Evolutionary conservation across 2,797 vertebrate species (phyloP).

Genomic region (Rachycentron canadum): DNA sequence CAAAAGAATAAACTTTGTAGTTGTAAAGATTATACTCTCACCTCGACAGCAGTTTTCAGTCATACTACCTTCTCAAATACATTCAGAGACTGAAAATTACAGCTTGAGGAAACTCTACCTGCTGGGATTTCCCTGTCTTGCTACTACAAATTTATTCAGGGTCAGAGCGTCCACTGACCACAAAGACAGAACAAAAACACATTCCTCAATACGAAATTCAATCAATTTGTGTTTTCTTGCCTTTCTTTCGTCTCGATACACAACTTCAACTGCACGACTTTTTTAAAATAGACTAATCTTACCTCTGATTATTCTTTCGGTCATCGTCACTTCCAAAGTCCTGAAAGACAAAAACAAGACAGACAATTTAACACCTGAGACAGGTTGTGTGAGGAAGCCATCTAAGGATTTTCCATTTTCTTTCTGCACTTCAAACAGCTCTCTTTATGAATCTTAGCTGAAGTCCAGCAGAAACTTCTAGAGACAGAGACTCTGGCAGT

Average conservation of each 20-base stretch:
- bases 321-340: conserved; percentile 97
- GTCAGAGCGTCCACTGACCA: conserved; percentile 3
- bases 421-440: background rate
- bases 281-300: conserved; percentile 63
- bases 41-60: background rate
- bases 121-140: background rate
- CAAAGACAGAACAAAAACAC: background rate
- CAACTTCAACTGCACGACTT: background rate
- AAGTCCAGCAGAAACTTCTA: background rate
- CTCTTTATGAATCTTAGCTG: background rate
- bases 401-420: background rate
- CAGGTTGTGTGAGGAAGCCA: background rate
- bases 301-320: conserved; percentile 94
- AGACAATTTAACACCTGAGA: background rate
- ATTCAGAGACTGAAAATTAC: background rate
- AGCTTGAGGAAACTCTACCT: background rate
- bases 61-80: background rate
- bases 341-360: conserved; percentile 76
- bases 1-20: background rate
- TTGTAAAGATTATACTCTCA: background rate
- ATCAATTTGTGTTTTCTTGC: background rate
- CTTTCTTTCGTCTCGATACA: background rate
- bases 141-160: conserved; percentile 4
- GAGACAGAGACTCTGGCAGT: background rate
- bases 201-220: background rate